These are phyloP conservation scores for Chelmon rostratus DNA, from an alignment of 2,797 vertebrate genomes.

Conservation along the genomic window DNA sequence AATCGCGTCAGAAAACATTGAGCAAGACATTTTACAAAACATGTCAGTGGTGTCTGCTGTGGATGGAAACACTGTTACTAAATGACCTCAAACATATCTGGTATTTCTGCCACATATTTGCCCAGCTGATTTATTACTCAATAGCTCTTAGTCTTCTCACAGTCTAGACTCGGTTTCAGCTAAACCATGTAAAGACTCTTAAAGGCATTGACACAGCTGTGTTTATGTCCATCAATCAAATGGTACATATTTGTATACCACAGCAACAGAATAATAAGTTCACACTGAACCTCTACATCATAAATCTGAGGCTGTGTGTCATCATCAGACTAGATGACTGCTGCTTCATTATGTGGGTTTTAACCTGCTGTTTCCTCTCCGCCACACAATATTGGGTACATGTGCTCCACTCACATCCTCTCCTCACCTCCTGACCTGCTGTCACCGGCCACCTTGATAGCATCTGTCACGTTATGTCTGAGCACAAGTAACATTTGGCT, in stretches of 20 bases:
- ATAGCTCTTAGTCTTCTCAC: neutral
- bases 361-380: slow-evolving; percentile 34
- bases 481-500: slow-evolving; percentile 68
- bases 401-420: slow-evolving; percentile 58
- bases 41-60: neutral
- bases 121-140: neutral
- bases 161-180: neutral
- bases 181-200: neutral
- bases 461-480: slow-evolving; percentile 77
- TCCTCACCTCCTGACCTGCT: slow-evolving; percentile 63
- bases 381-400: slow-evolving; percentile 28
- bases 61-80: neutral
- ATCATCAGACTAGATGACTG: neutral
- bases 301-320: neutral
- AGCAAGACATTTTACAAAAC: neutral
- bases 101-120: neutral
- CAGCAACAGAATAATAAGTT: slow-evolving; percentile 18
- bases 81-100: neutral
- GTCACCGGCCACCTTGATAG: slow-evolving; percentile 60
- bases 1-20: neutral
- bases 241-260: neutral
- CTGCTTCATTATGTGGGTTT: slow-evolving; percentile 3
- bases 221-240: neutral
- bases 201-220: neutral
- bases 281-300: slow-evolving; percentile 3